Evolutionary conservation across 2,113 vertebrate genomes (phyloP).

Genomic region (Psilopogon haemacephalus): DNA sequence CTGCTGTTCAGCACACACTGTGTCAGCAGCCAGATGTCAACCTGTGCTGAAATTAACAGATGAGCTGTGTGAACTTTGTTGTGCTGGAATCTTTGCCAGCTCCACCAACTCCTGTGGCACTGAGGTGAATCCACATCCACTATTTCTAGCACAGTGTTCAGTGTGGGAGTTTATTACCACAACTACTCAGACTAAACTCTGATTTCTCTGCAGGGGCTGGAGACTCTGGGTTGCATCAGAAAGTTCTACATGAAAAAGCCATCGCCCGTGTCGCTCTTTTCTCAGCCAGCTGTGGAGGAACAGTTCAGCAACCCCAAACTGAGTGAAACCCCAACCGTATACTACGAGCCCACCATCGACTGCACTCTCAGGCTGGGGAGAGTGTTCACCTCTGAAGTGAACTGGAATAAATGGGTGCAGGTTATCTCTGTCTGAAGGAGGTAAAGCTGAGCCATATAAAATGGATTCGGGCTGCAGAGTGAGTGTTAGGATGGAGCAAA

Average conservation of each 20-base stretch:
- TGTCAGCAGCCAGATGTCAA: not conserved
- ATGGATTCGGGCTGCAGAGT: not conserved
- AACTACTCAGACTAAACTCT: not conserved
- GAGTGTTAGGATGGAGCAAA: not conserved
- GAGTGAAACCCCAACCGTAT: slow-evolving; percentile 19
- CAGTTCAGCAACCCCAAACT: not conserved
- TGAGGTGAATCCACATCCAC: not conserved
- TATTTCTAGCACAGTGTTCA: not conserved
- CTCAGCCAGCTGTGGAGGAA: slow-evolving; percentile 23
- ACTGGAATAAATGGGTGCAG: slow-evolving; percentile 86
- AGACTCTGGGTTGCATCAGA: slow-evolving; percentile 83
- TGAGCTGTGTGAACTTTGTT: accelerated
- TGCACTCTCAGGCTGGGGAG: slow-evolving; percentile 82
- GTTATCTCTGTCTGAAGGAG: slow-evolving; percentile 46
- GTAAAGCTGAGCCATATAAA: not conserved
- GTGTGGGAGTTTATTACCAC: accelerated
- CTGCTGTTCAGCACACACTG: not conserved
- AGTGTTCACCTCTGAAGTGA: slow-evolving; percentile 84
- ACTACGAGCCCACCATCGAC: slow-evolving; percentile 89
- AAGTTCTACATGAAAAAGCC: slow-evolving; percentile 71
- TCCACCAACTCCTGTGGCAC: not conserved
- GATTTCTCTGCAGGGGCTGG: slow-evolving; percentile 77
- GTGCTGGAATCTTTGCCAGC: not conserved
- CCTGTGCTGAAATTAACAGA: not conserved
- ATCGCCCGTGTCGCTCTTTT: slow-evolving; percentile 78